Conservation (phyloP, 2,797 vertebrate species). For the Crenuchus spilurus region DNA sequence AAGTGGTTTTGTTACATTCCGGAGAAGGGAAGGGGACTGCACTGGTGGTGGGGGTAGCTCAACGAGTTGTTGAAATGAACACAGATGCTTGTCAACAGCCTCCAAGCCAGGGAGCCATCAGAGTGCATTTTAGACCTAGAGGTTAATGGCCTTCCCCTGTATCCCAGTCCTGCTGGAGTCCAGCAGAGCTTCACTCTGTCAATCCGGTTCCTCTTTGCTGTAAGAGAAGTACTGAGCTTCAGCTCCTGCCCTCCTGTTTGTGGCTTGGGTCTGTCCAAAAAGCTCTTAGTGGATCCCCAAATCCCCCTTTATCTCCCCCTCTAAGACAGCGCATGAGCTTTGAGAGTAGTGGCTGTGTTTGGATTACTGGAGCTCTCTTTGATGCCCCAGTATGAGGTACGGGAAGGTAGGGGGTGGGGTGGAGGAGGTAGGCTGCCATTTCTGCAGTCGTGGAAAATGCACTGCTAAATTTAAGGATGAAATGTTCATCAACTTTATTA, state of each 20-base stretch:
- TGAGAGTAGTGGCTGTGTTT: conserved; percentile 54
- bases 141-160: conserved; percentile 88
- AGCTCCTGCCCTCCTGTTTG: conserved; percentile 57
- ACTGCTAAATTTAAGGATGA: conserved; percentile 77
- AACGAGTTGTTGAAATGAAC: conserved; percentile 96
- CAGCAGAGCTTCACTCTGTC: conserved; percentile 58
- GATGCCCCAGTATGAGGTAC: conserved; percentile 41
- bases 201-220: conserved; percentile 66
- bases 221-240: conserved; percentile 17
- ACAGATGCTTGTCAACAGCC: conserved; percentile 94
- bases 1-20: conserved; percentile 90
- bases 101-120: conserved; percentile 86
- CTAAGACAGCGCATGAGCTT: conserved; percentile 61
- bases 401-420: conserved; percentile 11
- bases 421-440: conserved; percentile 28
- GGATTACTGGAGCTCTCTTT: conserved; percentile 62
- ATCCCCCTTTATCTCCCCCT: conserved; percentile 61
- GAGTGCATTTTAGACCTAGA: conserved; percentile 85
- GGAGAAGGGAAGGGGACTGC: conserved; percentile 73
- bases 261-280: conserved; percentile 67
- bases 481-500: conserved; percentile 81
- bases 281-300: conserved; percentile 65
- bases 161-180: conserved; percentile 78
- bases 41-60: conserved; percentile 72
- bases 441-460: conserved; percentile 70